A percentile compares a stretch with the other conserved stretches of the same genome.
Evolutionary conservation across 2,888 invertebrate species (phyloP).

Genomic region (Tiliacea aurago): DNA sequence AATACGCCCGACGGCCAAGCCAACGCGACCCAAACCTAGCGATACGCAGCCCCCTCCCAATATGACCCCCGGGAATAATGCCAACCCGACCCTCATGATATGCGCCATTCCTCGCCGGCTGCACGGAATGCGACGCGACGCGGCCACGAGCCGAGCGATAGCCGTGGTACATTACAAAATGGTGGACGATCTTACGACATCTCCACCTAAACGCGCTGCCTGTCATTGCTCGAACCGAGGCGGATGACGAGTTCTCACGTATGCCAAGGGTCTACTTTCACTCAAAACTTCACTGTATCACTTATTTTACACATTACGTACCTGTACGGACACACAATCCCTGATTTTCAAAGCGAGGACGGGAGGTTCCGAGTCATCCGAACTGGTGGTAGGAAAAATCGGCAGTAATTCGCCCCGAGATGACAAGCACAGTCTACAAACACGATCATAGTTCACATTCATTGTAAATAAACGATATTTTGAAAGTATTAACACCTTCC

Average conservation of each 20-base stretch:
- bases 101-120: conserved; percentile 87
- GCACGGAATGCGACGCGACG: conserved; percentile 88
- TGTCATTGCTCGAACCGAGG: conserved; percentile 88
- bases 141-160: conserved; percentile 88
- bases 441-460: conserved; percentile 90
- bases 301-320: conserved; percentile 86
- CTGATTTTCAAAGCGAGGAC: conserved; percentile 92
- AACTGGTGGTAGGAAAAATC: conserved; percentile 91
- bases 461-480: conserved; percentile 89
- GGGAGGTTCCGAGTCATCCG: conserved; percentile 88
- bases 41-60: conserved; percentile 85
- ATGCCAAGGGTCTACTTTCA: conserved; percentile 89
- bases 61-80: conserved; percentile 87
- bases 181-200: conserved; percentile 91
- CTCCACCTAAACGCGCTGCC: conserved; percentile 89
- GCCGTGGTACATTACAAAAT: conserved; percentile 90
- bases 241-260: conserved; percentile 90
- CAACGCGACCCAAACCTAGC: conserved; percentile 82
- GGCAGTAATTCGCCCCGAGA: conserved; percentile 91
- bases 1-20: conserved; percentile 86
- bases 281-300: conserved; percentile 82
- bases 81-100: conserved; percentile 87
- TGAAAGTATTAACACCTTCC: conserved; percentile 79
- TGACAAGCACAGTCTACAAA: conserved; percentile 92
- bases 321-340: conserved; percentile 92